A percentile compares a stretch with the other conserved stretches of the same genome.
These are phyloP conservation scores for Bagarius yarrelli DNA, from an alignment of 2,113 vertebrate genomes.

Conservation along the genomic window DNA sequence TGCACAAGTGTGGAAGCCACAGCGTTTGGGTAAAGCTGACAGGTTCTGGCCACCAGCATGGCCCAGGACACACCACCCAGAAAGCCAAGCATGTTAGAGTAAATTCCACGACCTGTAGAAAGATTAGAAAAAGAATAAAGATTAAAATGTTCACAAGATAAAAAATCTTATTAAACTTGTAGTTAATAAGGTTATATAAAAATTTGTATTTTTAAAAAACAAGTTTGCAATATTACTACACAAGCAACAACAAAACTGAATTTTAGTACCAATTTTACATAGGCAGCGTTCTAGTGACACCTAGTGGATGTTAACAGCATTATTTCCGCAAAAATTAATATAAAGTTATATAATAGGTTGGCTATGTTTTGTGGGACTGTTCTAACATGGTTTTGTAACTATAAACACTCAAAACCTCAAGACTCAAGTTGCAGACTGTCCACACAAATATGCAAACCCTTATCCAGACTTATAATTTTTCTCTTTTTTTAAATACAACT, in stretches of 20 bases:
- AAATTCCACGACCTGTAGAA: constrained; percentile 87
- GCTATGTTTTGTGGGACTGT: not conserved
- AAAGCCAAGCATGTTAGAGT: constrained; percentile 97
- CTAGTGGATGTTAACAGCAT: not conserved
- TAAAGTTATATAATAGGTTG: too few species aligned
- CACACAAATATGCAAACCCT: not conserved
- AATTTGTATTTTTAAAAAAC: too few species aligned
- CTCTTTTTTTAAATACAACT: too few species aligned
- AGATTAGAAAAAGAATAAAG: not conserved
- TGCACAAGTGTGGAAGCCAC: constrained; percentile 91
- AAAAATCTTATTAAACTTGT: not conserved
- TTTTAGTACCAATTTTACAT: not conserved
- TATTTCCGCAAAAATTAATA: not conserved
- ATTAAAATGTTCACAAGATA: not conserved
- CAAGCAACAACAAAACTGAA: not conserved
- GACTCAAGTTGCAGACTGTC: not conserved
- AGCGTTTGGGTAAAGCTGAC: constrained; percentile 93
- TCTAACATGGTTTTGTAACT: not conserved
- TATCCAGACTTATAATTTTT: too few species aligned
- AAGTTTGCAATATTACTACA: not conserved
- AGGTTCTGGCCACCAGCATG: constrained; percentile 94
- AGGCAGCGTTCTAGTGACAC: not conserved
- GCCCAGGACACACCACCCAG: constrained; percentile 98
- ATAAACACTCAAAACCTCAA: not conserved
- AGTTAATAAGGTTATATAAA: not conserved